Base-by-base conservation (phyloP, 1,140 invertebrate species). In the Penaeus japonicus region DNA sequence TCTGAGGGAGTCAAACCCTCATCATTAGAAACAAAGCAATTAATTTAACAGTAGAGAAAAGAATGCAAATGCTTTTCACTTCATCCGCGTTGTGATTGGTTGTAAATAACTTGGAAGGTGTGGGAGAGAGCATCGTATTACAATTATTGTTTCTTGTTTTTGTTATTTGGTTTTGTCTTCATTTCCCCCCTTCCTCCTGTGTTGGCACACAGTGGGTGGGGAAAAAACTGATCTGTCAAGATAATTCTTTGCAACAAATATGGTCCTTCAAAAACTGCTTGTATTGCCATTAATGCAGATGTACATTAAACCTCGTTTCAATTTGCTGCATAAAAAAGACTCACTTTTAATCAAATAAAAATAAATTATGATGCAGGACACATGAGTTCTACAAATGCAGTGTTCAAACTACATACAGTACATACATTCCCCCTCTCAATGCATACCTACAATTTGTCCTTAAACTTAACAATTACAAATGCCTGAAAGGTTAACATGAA, bases 41-140 rank as follows among this genome's bases (percentile, higher is more conserved):
- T 32, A 27, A 32, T 70, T 30, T 30, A 24, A 70, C n/a, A n/a
- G n/a, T 78, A 78, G 24, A 78, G n/a, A 30, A 62, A 82, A 82
- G 47, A 82, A 82, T 59, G 80, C 57, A 82, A 57, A 59, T 82
- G 80, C 80, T 82, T 27, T 82, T 59, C 80, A 82, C 35, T 82
- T 82, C 80, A 82, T 24, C 55, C 35, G 55, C 57, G 24, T 82
- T 59, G 53, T 82, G 80, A 35, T 79, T 54, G 35, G 55, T 62
- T 82, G 55, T 82, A 82, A 82, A 59, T 82, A 82, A 82, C 55
- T 62, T 82, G 80, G 39, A 82, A 62, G 80, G 80, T 62, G 59
- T 32, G 59, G 80, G 53, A 85, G 75, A 85, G 77, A 85, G 73
- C 27, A 85, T 35, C 47, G 47, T 47, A 47, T 47, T 15, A 12